Base-by-base conservation (phyloP, 92 coral and sea anemone species). In the Parazoanthus darwini region DNA sequence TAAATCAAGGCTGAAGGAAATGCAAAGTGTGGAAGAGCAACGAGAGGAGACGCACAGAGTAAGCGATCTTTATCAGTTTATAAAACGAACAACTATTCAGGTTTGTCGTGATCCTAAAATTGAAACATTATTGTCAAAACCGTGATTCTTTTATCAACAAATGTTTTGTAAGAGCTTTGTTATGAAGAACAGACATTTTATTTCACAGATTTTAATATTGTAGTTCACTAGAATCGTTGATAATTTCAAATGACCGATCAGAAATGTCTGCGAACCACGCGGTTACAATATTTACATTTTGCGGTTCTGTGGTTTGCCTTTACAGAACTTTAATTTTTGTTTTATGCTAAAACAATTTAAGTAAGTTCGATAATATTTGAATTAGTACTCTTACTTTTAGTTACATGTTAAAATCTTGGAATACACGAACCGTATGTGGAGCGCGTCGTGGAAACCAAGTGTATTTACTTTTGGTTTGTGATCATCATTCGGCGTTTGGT, bases 1-100 rank as follows among this genome's bases (percentile, higher is more conserved):
- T 79, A 90, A 93, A 44, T 93, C 90, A 82, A 91, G 94, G 71
- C 93, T 97, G 73, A 94, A 89, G 75, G 96, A 93, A 84, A 91
- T 97, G 95, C 97, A 91, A n/a, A 91, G 92, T 67, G 96, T 92
- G 22, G 98, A 95, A 15, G 97, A 92, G 56, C 93, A 94, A 91
- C 90, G 96, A 79, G 97, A 94, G 23, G 96, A 93, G 68, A 87
- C 96, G 1, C 98, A 97, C 59, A 74, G 93, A 92, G 99, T 95
- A 90, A 88, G 93, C 46, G 8, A 11, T 16, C 20, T 10, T 29
- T 44, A 44, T 38, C 9, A 51, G 35, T n/a, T 72, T 68, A 35
- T 44, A 67, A 51, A 71, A 82, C 58, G 75, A 35, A 82, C 74
- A 82, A 58, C n/a, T 44, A 77, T 29, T 29, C 8, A 23, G 88